Base-by-base conservation (phyloP, 2,797 vertebrate species). In the Protonibea diacanthus region DNA sequence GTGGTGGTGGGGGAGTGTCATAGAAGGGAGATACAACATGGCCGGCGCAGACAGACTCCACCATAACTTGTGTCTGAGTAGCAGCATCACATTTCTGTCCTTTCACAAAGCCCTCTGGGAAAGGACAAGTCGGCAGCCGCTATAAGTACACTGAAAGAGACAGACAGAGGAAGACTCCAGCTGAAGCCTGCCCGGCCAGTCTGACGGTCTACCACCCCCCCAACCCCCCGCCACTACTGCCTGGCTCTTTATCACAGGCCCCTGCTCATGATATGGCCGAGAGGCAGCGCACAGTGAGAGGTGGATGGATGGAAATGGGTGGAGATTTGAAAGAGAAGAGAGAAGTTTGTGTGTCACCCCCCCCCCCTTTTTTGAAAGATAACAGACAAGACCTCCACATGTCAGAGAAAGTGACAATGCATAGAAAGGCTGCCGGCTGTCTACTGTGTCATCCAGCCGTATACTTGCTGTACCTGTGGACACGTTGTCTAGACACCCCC, bases 401-500 rank as follows among this genome's bases (percentile, higher is more conserved):
- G 91, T 91, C 88, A 93, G 88, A 84, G 88, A 95, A 96, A 95
- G 94, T 95, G 93, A 94, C 91, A 94, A 90, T 81, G 83, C 83
- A 91, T 52, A 70, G 75, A 87, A 89, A 87, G 92, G 92, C 57
- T 65, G 74, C 71, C 9, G 29, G 18, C 51, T 75, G 73, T 79
- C 84, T 76, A 70, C 79, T 89, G 78, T 25, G 82, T 86, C 69
- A 78, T 85, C 87, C 90, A 44, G 25, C 29, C 75, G 74, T 86
- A 53, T 85, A 66, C 61, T 59, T 47, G 38, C 45, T 71, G 61
- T 71, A 76, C 87, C 80, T 83, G 66, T 51, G 81, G 85, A 89
- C 86, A 84, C 86, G 90, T 88, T 67, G 84, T 88, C 84, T 89
- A 88, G 91, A 89, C 85, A 76, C 85, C 75, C 23, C 23, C 76